phyloP scores from a whole-genome alignment of 1,140 invertebrate genomes.

The Heliothis virescens region DNA sequence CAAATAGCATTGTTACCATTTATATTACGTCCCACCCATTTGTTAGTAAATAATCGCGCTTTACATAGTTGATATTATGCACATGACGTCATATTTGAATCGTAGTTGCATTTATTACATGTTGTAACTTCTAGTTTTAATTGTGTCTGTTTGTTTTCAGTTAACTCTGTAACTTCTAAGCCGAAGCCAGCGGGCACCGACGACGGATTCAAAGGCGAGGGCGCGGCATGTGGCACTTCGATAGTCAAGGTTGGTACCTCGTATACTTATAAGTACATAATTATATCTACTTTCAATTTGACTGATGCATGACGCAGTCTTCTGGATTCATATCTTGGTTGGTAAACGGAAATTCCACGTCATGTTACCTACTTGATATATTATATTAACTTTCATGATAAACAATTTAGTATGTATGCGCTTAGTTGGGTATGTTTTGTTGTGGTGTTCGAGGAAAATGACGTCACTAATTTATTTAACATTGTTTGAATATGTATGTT shows the following conservation, averaged over 20 bases:
- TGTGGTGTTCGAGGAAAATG: slow-evolving; percentile 2
- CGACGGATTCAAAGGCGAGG: slow-evolving; percentile 90
- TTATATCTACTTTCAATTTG: no score
- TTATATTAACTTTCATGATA: slow-evolving; percentile 23
- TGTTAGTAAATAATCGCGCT: not conserved
- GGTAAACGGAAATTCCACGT: slow-evolving; percentile 13
- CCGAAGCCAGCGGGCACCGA: slow-evolving; percentile 89
- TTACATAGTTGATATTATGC: not conserved
- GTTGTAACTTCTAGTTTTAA: slow-evolving; percentile 17
- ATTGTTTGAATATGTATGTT: not conserved
- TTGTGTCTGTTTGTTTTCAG: slow-evolving; percentile 65
- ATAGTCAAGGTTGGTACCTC: slow-evolving; percentile 86
- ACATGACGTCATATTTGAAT: not conserved
- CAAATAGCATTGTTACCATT: no score
- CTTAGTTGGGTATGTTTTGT: not conserved
- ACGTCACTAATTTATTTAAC: not conserved
- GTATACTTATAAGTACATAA: no score
- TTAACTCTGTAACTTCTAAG: slow-evolving; percentile 82
- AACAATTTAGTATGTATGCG: slow-evolving; percentile 3
- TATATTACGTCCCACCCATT: not conserved
- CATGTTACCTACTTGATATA: not conserved
- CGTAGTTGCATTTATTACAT: slow-evolving; percentile 3
- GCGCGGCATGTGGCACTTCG: slow-evolving; percentile 90
- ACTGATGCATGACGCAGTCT: no score
- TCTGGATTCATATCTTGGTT: not conserved